Evolutionary conservation across 2,797 vertebrate species (phyloP).

Genomic region (Fringilla coelebs): DNA sequence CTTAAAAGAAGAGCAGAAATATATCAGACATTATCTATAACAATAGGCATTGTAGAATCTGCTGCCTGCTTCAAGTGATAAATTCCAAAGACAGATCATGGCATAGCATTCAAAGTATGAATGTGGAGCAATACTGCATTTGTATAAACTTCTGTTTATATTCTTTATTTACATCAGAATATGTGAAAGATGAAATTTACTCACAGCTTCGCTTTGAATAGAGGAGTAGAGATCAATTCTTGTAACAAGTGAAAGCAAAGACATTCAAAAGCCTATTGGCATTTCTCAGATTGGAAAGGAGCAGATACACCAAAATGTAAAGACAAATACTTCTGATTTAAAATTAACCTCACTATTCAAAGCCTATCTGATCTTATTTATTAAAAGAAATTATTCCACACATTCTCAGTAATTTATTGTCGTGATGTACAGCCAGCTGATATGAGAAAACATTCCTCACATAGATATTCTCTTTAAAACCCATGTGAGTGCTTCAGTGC

Average conservation of each 20-base stretch:
- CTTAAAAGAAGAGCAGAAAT: not conserved
- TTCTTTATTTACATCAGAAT: not conserved
- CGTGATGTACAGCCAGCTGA: not conserved
- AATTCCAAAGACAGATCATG: not conserved
- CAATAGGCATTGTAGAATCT: not conserved
- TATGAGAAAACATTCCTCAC: not conserved
- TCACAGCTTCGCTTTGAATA: not conserved
- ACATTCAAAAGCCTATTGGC: not conserved
- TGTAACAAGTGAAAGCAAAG: not conserved
- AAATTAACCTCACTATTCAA: not conserved
- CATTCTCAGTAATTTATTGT: not conserved
- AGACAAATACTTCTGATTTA: not conserved
- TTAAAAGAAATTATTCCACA: not conserved
- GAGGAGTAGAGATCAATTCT: not conserved
- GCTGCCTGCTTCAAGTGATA: not conserved
- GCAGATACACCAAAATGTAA: not conserved
- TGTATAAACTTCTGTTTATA: not conserved
- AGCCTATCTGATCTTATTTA: not conserved
- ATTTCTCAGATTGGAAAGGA: not conserved
- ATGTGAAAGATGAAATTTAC: not conserved
- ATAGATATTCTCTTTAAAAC: not conserved
- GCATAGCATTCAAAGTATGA: not conserved
- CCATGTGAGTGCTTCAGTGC: not conserved
- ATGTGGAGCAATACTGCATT: not conserved
- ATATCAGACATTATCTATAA: not conserved